phyloP scores from a whole-genome alignment of 2,888 invertebrate genomes.

The Dynastes tityus region DNA sequence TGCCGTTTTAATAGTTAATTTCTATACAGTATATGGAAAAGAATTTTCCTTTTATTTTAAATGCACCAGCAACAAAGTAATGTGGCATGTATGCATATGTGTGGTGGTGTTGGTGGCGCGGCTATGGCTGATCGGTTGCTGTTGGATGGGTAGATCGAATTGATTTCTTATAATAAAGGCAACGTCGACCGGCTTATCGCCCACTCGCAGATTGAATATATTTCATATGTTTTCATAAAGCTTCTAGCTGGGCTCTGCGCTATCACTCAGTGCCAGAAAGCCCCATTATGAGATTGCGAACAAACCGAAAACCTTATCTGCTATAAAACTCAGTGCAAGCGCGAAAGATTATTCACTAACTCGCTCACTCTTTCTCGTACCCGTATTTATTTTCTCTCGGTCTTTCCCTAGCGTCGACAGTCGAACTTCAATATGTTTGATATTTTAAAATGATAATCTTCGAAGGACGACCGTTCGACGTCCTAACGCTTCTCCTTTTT shows the following conservation, averaged over 20 bases:
- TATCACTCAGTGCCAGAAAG: conserved; percentile 68
- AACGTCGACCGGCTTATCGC: conserved; percentile 73
- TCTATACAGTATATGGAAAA: too few relatives aligned
- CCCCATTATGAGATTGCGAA: conserved; percentile 60
- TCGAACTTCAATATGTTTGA: conserved; percentile 49
- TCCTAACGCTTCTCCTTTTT: conserved; percentile 40
- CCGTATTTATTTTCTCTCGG: conserved; percentile 24
- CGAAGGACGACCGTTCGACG: conserved; percentile 44
- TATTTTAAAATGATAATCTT: conserved; percentile 50
- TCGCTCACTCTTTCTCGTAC: conserved; percentile 37
- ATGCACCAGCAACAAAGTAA: conserved; percentile 12
- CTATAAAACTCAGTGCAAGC: conserved; percentile 56
- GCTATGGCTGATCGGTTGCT: conserved; percentile 51
- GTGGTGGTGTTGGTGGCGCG: conserved; percentile 33
- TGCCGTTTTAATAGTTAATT: neutral
- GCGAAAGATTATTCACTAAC: conserved; percentile 52
- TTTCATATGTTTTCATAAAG: conserved; percentile 76
- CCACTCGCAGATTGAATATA: conserved; percentile 80
- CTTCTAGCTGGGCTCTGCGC: conserved; percentile 63
- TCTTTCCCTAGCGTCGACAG: conserved; percentile 33
- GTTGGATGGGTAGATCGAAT: conserved; percentile 59
- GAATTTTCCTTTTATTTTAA: conserved; percentile 5
- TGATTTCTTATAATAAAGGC: conserved; percentile 66
- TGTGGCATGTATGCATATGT: conserved; percentile 11
- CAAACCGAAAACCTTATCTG: conserved; percentile 57